Evolutionary conservation across 2,113 vertebrate genomes (phyloP).

Genomic region (Nanorana parkeri): DNA sequence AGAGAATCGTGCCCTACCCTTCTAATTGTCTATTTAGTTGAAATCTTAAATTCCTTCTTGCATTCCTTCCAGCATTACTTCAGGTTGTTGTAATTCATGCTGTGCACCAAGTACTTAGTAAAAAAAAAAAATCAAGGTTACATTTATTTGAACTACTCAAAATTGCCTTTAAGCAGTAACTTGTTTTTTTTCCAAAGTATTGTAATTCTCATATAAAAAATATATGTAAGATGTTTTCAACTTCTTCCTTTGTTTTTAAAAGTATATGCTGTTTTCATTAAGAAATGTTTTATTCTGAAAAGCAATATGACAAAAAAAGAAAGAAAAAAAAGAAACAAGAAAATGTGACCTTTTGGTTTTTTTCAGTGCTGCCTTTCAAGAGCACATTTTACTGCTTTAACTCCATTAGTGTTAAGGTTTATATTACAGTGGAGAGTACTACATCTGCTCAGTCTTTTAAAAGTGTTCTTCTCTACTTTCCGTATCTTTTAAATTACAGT

Average conservation of each 20-base stretch:
- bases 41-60: no score
- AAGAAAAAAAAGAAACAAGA: constrained; percentile 5
- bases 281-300: constrained; percentile 19
- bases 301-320: constrained; percentile 12
- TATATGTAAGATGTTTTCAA: no score
- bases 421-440: constrained; percentile 57
- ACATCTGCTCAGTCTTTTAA: constrained; percentile 57
- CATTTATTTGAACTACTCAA: no score
- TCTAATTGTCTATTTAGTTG: no score
- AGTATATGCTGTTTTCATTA: constrained; percentile 19
- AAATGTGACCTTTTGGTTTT: constrained; percentile 50
- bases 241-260: constrained; percentile 1
- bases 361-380: constrained; percentile 47
- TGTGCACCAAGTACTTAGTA: no score
- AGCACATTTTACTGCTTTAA: constrained; percentile 54
- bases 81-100: no score
- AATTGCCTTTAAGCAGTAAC: no score
- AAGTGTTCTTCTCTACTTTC: constrained; percentile 50
- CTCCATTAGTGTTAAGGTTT: constrained; percentile 59
- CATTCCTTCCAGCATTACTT: no score
- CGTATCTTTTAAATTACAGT: constrained; percentile 57
- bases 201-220: no score
- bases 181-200: no score
- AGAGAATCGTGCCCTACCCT: no score
- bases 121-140: no score